phyloP scores from a whole-genome alignment of 2,797 vertebrate genomes.

The Spondyliosoma cantharus region DNA sequence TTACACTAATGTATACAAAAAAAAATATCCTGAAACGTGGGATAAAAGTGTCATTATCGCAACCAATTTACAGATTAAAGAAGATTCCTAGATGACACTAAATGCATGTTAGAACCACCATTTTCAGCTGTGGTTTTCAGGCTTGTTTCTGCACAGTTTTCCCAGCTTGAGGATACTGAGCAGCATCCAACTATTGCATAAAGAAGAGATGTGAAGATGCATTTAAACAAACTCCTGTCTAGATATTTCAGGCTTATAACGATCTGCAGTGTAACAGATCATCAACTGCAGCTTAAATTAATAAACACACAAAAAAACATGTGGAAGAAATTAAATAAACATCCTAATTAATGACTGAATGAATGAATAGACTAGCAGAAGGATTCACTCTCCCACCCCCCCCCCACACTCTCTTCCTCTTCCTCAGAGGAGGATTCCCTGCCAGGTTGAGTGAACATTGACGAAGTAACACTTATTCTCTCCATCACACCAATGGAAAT shows the following conservation, averaged over 20 bases:
- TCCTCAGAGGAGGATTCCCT: constrained; percentile 66
- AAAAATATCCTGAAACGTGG: constrained; percentile 5
- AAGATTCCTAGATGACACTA: constrained; percentile 29
- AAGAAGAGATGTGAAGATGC: constrained; percentile 1
- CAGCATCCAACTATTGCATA: constrained; percentile 4
- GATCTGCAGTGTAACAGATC: constrained; percentile 19
- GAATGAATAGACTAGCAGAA: constrained; percentile 49
- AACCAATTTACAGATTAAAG: constrained; percentile 34
- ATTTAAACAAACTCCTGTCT: constrained; percentile 11
- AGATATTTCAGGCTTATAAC: constrained; percentile 2
- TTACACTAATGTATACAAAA: constrained; percentile 10
- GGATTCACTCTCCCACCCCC: constrained; percentile 41
- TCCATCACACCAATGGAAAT: constrained; percentile 84
- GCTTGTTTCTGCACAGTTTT: constrained; percentile 6
- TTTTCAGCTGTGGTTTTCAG: constrained; percentile 34
- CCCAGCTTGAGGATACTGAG: constrained; percentile 4
- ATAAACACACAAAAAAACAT: constrained; percentile 55
- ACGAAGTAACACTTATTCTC: constrained; percentile 83
- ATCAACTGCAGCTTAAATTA: constrained; percentile 39
- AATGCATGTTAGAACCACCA: constrained; percentile 13
- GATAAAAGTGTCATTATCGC: constrained; percentile 17
- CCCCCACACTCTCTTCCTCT: constrained; percentile 22
- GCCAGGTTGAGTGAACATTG: constrained; percentile 81
- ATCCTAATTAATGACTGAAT: constrained; percentile 56
- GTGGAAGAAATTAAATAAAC: constrained; percentile 52